phyloP scores from a whole-genome alignment of 2,797 vertebrate genomes.

The Hozukius guyotensis region DNA sequence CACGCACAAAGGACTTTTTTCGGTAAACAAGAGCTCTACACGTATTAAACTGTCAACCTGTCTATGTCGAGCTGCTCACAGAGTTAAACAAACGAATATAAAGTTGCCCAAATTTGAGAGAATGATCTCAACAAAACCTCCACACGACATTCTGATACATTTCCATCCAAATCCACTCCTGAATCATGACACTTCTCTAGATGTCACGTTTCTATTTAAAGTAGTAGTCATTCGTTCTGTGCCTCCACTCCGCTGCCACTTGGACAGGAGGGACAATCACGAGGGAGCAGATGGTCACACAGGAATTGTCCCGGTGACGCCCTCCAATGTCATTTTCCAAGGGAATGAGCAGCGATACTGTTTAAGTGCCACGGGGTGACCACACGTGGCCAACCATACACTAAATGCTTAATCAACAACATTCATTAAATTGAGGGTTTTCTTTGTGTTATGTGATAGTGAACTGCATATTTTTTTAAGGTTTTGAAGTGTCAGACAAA shows the following conservation, averaged over 20 bases:
- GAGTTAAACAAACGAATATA: not conserved
- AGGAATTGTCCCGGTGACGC: constrained; percentile 64
- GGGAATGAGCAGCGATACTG: constrained; percentile 61
- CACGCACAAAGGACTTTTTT: not conserved
- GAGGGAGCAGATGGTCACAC: constrained; percentile 75
- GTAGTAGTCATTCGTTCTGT: constrained; percentile 11
- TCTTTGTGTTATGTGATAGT: not conserved
- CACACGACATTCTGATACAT: not conserved
- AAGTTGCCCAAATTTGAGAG: not conserved
- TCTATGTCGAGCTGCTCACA: not conserved
- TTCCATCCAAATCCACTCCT: not conserved
- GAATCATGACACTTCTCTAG: not conserved
- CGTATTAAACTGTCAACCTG: not conserved
- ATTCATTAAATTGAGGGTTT: not conserved
- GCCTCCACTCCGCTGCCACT: constrained; percentile 46
- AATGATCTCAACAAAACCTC: not conserved
- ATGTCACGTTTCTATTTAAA: constrained; percentile 30
- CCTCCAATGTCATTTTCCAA: constrained; percentile 66
- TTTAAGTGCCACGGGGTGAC: constrained; percentile 42
- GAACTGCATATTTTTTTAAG: not conserved
- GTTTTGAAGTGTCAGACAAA: not conserved
- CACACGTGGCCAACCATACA: not conserved
- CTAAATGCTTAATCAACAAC: too few species aligned
- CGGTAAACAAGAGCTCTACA: not conserved
- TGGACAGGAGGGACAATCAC: constrained; percentile 64